Conservation (phyloP, 2,797 vertebrate species). For the Apogon hyalosoma region DNA sequence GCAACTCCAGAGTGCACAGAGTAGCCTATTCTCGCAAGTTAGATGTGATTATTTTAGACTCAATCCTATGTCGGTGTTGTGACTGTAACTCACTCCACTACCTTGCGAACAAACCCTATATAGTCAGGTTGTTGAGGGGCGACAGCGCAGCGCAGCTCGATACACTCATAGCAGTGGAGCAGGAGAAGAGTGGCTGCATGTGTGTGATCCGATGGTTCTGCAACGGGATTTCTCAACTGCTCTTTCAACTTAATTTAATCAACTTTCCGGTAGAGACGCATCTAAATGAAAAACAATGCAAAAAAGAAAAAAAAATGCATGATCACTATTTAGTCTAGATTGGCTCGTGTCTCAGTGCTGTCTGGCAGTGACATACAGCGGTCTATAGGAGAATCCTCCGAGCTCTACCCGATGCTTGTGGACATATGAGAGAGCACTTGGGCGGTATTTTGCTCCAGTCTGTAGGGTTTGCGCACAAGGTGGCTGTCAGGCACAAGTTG, state of each 20-base stretch:
- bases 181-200: conserved; percentile 33
- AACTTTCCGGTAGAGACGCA: conserved; percentile 18
- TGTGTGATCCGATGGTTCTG: conserved; percentile 10
- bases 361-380: neutral
- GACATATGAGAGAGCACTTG: conserved; percentile 15
- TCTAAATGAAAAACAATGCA: neutral
- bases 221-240: conserved; percentile 23
- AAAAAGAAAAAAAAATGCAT: neutral
- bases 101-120: conserved; percentile 36
- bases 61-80: neutral
- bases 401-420: conserved; percentile 16
- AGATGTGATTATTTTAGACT: neutral
- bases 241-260: conserved; percentile 42
- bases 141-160: conserved; percentile 26
- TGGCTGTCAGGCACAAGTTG: conserved; percentile 51
- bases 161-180: conserved; percentile 51
- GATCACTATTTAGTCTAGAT: conserved; percentile 8
- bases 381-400: conserved; percentile 12
- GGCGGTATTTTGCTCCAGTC: too few species aligned
- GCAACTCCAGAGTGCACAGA: conserved; percentile 1
- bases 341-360: conserved; percentile 1
- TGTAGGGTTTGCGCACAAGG: conserved; percentile 6
- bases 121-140: conserved; percentile 29
- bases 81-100: conserved; percentile 18
- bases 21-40: neutral